These are phyloP conservation scores for Protophormia terraenovae DNA, from an alignment of 2,888 invertebrate genomes.

Conservation along the genomic window DNA sequence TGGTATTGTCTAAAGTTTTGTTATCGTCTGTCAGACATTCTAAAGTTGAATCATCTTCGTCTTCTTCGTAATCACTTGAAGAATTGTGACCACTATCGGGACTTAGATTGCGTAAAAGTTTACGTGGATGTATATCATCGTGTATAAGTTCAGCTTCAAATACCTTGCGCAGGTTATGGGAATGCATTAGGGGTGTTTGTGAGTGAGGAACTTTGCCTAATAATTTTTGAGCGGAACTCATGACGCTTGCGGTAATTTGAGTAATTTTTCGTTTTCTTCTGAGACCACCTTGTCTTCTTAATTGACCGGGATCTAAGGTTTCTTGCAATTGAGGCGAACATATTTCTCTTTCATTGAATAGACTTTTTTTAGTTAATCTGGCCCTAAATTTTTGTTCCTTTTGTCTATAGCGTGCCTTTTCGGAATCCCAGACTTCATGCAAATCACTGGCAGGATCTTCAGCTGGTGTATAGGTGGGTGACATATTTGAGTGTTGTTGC, in stretches of 20 bases:
- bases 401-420: conserved; percentile 69
- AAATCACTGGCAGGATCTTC: conserved; percentile 81
- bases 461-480: conserved; percentile 80
- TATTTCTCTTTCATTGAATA: conserved; percentile 77
- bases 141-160: conserved; percentile 18
- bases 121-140: conserved; percentile 29
- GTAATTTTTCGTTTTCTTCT: conserved; percentile 77
- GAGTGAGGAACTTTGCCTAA: conserved; percentile 63
- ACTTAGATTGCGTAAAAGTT: conserved; percentile 72
- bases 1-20: conserved; percentile 70
- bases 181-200: conserved; percentile 8
- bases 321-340: conserved; percentile 72
- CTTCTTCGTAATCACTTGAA: conserved; percentile 74
- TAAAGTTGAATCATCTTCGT: conserved; percentile 28
- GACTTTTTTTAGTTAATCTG: conserved; percentile 51
- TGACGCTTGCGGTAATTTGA: conserved; percentile 73
- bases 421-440: conserved; percentile 78
- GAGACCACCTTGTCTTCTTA: conserved; percentile 78
- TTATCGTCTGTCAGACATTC: conserved; percentile 53
- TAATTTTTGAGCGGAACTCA: conserved; percentile 76
- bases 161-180: conserved; percentile 21
- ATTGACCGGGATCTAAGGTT: conserved; percentile 58
- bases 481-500: conserved; percentile 69
- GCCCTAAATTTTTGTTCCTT: conserved; percentile 52
- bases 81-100: conserved; percentile 80